phyloP scores from a whole-genome alignment of 2,888 invertebrate species.

The Campopleginae sp. region DNA sequence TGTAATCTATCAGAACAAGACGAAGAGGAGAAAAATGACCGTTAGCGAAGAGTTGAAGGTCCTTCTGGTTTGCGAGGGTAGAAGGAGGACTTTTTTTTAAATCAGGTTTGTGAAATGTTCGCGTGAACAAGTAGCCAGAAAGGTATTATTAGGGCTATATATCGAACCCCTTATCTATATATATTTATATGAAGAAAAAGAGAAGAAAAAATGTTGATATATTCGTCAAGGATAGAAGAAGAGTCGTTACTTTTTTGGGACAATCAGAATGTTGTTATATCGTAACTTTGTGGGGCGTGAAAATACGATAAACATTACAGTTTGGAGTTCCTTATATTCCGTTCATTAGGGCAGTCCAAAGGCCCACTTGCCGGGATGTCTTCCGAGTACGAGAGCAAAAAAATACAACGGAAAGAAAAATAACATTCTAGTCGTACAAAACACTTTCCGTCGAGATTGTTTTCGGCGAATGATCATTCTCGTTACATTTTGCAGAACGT shows the following conservation, averaged over 20 bases:
- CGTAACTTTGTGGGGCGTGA: slow-evolving; percentile 6
- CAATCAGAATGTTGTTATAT: slow-evolving; percentile 17
- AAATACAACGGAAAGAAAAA: slow-evolving; percentile 5
- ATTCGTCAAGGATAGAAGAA: not conserved
- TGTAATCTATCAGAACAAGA: slow-evolving; percentile 69
- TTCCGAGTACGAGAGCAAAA: not conserved
- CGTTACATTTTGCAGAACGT: slow-evolving; percentile 45
- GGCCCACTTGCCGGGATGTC: slow-evolving; percentile 33
- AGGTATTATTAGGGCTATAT: slow-evolving; percentile 66
- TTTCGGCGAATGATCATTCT: slow-evolving; percentile 63
- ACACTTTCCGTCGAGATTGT: slow-evolving; percentile 32
- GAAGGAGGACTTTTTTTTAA: slow-evolving; percentile 40
- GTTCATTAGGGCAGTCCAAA: slow-evolving; percentile 56
- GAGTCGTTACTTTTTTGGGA: slow-evolving; percentile 10
- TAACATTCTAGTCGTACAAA: slow-evolving; percentile 13
- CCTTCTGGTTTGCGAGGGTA: slow-evolving; percentile 64
- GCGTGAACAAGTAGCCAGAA: slow-evolving; percentile 70
- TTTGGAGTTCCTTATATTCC: slow-evolving; percentile 9
- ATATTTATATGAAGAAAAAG: slow-evolving; percentile 20
- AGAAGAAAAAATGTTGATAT: slow-evolving; percentile 3
- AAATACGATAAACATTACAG: slow-evolving; percentile 10
- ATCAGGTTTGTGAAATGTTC: slow-evolving; percentile 60
- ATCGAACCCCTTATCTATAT: slow-evolving; percentile 17
- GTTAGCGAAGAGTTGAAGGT: slow-evolving; percentile 65
- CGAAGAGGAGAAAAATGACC: slow-evolving; percentile 68